Evolutionary conservation across 2,888 invertebrate genomes (phyloP).

Genomic region (Volucella zonaria): DNA sequence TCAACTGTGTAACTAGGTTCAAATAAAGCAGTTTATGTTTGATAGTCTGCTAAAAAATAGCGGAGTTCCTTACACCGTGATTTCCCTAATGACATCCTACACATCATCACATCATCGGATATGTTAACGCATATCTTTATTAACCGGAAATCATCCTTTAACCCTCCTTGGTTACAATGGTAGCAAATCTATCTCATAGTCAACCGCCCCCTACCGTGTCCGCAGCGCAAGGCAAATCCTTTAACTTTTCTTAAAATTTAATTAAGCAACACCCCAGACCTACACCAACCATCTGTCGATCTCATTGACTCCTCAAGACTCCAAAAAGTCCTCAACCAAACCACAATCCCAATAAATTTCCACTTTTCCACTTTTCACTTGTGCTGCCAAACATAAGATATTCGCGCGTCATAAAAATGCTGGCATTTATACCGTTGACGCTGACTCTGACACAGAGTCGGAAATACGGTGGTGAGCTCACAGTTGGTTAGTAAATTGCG

Average conservation of each 20-base stretch:
- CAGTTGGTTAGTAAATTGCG: conserved; percentile 69
- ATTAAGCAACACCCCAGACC: conserved; percentile 30
- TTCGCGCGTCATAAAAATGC: conserved; percentile 56
- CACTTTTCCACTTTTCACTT: conserved; percentile 21
- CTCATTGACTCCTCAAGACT: conserved; percentile 14
- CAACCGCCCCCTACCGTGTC: too few relatives aligned
- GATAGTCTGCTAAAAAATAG: too few relatives aligned
- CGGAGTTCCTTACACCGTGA: too few relatives aligned
- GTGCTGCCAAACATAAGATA: conserved; percentile 32
- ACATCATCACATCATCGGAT: too few relatives aligned
- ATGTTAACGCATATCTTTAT: too few relatives aligned
- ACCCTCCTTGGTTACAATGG: too few relatives aligned
- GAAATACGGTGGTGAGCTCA: conserved; percentile 35
- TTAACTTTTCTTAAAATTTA: conserved; percentile 19
- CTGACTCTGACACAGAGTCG: not conserved
- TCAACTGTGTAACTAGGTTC: too few relatives aligned
- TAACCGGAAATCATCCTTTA: too few relatives aligned
- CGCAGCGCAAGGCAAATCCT: not conserved
- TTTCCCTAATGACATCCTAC: too few relatives aligned
- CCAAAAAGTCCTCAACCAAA: too few relatives aligned
- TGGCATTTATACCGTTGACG: conserved; percentile 34
- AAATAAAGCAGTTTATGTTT: too few relatives aligned
- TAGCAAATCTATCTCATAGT: too few relatives aligned
- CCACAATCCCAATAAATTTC: conserved; percentile 41
- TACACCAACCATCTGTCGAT: conserved; percentile 21